Base-by-base conservation (phyloP, 2,888 invertebrate species). In the Rhamnusium bicolor region DNA sequence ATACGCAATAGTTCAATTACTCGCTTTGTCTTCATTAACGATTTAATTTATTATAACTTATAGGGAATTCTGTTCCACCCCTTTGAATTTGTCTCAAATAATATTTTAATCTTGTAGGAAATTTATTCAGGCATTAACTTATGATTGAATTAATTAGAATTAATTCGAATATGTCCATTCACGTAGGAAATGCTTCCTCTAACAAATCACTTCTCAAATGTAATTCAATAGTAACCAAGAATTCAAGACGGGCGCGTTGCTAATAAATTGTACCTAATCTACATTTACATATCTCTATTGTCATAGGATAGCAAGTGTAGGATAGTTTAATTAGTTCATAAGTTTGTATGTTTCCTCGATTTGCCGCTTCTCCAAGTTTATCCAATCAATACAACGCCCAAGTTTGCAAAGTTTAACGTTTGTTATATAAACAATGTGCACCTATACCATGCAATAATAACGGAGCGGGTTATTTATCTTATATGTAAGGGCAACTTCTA, bases 311-410 rank as follows among this genome's bases (percentile, higher is more conserved):
- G 85, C 84, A 85, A 85, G 84, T 85, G 82, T 83, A 83, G 85
- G 85, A 86, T 87, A 87, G 87, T 88, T 88, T 87, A 88, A 88
- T 88, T 88, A 88, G 87, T 88, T 88, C 84, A 86, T 87, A 87
- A 88, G 87, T 88, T 86, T 84, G 85, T 84, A 85, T 85, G 84
- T 86, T 85, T 84, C 86, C 83, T 84, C 84, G 82, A 84, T 84
- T 83, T 82, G 81, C 82, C 82, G 80, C 80, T 81, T 78, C 82
- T 76, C 82, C 77, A 85, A 86, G 84, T 87, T 87, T 87, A 87
- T 86, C 86, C 85, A 86, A 87, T 87, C 87, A 85, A 86, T 87
- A 86, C 82, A 79, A 82, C 82, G 82, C 84, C 82, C 78, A 83
- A 85, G 83, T 86, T 86, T 81, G 83, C 80, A 81, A 86, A 87